Conservation (phyloP, 2,888 invertebrate species). For the Sarcophaga variegata region DNA sequence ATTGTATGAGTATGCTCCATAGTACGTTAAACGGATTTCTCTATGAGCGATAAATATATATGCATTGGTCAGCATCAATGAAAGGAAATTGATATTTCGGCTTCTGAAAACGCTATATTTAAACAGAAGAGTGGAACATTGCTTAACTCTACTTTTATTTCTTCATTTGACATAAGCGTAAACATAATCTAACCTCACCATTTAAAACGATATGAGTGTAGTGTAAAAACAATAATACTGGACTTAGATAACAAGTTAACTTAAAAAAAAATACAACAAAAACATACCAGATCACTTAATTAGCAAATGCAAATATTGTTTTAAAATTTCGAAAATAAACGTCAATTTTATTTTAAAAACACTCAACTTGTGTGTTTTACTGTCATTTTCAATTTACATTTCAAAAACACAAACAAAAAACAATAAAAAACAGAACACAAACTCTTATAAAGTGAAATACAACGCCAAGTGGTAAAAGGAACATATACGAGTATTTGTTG, state of each 20-base stretch:
- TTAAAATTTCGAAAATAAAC: constrained; percentile 13
- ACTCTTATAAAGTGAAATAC: constrained; percentile 2
- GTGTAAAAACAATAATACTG: constrained; percentile 16
- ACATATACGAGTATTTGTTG: not conserved
- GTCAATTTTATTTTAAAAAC: constrained; percentile 28
- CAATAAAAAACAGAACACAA: constrained; percentile 10
- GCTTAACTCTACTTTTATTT: too few relatives aligned
- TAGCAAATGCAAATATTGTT: constrained; percentile 44
- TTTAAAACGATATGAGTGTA: not conserved
- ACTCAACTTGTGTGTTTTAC: constrained; percentile 50
- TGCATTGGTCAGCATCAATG: too few relatives aligned
- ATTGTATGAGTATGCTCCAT: too few relatives aligned
- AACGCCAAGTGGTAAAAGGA: too few relatives aligned
- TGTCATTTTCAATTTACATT: constrained; percentile 65
- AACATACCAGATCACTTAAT: constrained; percentile 53
- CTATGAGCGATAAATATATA: too few relatives aligned
- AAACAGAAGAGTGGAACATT: too few relatives aligned
- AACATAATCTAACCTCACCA: not conserved
- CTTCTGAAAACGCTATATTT: too few relatives aligned
- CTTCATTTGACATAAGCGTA: constrained; percentile 11
- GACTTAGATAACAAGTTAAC: constrained; percentile 34
- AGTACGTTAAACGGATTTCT: too few relatives aligned
- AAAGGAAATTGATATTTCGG: too few relatives aligned
- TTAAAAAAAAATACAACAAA: too few relatives aligned
- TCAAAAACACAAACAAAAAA: constrained; percentile 1